Base-by-base conservation (phyloP, 2,888 invertebrate species). In the Dusona sp. region DNA sequence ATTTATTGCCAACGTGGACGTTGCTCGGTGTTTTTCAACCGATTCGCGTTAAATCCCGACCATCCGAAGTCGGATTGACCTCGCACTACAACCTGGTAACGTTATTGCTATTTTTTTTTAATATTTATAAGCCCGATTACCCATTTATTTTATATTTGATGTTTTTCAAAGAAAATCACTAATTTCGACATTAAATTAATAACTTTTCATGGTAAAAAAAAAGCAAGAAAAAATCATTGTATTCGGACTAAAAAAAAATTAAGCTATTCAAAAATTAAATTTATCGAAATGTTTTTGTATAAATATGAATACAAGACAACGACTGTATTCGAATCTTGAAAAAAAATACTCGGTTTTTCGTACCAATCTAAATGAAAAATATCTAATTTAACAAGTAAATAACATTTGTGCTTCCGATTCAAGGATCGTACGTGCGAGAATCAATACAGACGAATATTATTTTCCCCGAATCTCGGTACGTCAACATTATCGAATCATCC, bases 21-120 rank as follows among this genome's bases (percentile, higher is more conserved):
- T 87, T 93, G 36, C 90, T 93, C 25, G 91, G 90, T 78, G 90
- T 93, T 42, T 92, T 93, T 88, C 91, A 92, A 79, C 93, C 93
- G 38, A 89, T 88, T 38, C 89, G 91, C 83, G 91, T 91, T 8
- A 92, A 92, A 84, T 90, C 92, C 45, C 88, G 91, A 83, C 91
- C 91, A 13, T 92, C 92, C 22, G 92, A 92, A 88, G 93, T 93
- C 22, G 92, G 92, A 61, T 90, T 93, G 36, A 92, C 93, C n/a
- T 91, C 91, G 8, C 91, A 92, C 68, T 92, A 92, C 81, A 92
- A 91, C 78, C 90, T 88, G 88, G 92, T 92, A 86, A 89, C 83
- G 6, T 29, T 45, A 51, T 48, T 33, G 16, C 48, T 54, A 51
- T 64, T 36, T 16, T 61, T 11, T 29, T 0, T 6, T 2, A 57